Conservation (phyloP, 2,113 vertebrate species). For the Illadopsis cleaveri region DNA sequence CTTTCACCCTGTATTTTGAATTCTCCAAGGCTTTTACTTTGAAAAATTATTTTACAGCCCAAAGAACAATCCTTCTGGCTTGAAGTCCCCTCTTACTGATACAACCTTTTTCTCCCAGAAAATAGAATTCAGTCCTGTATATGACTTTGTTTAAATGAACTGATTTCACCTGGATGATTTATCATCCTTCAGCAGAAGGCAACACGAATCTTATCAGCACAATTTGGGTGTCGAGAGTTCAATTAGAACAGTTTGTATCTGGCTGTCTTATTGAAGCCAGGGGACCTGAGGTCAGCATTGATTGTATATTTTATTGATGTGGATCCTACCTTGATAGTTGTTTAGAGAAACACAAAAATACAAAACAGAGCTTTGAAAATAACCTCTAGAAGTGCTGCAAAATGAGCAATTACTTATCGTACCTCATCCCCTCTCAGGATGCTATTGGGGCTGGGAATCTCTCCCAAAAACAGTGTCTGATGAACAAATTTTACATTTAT, state of each 20-base stretch:
- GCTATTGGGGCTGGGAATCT: neutral
- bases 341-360: neutral
- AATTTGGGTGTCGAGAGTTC: neutral
- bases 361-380: neutral
- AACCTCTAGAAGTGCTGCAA: neutral
- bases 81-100: neutral
- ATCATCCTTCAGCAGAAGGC: slow-evolving; percentile 22
- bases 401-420: neutral
- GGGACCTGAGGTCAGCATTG: neutral
- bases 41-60: neutral
- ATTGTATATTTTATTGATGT: slow-evolving; percentile 1
- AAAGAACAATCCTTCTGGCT: neutral
- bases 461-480: neutral
- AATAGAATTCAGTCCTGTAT: neutral
- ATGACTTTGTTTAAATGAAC: neutral
- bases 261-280: neutral
- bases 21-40: neutral
- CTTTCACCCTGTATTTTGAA: neutral
- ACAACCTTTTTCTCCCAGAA: neutral
- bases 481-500: neutral
- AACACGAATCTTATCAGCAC: neutral
- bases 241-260: neutral
- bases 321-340: neutral
- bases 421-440: neutral
- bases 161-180: slow-evolving; percentile 15